phyloP scores from a whole-genome alignment of 1,140 invertebrate species.

The Drosophila truncata region DNA sequence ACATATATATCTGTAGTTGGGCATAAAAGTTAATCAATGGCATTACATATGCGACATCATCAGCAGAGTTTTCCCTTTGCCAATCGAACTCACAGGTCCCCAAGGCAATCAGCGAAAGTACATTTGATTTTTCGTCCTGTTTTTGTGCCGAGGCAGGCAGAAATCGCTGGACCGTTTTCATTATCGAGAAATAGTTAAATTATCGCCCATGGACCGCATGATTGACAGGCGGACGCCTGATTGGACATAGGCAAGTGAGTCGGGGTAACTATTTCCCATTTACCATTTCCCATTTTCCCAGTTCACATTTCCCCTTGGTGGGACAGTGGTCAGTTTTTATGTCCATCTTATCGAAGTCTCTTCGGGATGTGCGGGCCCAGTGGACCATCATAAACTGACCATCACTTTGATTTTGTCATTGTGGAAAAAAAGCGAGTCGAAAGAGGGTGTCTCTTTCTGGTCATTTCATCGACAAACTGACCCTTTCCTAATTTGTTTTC shows the following conservation, averaged over 20 bases:
- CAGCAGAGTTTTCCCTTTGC: slow-evolving; percentile 45
- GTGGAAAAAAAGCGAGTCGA: neutral
- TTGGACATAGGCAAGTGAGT: neutral
- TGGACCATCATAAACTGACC: slow-evolving; percentile 78
- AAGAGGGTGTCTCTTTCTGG: slow-evolving; percentile 17
- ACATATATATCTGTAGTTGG: slow-evolving; percentile 1
- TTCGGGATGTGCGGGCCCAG: slow-evolving; percentile 51
- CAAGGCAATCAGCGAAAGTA: slow-evolving; percentile 77
- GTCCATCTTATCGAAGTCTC: slow-evolving; percentile 47
- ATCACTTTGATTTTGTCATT: slow-evolving; percentile 74
- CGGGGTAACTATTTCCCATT: slow-evolving; percentile 42
- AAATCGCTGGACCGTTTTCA: slow-evolving; percentile 63
- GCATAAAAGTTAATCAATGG: slow-evolving; percentile 76
- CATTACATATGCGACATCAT: slow-evolving; percentile 62
- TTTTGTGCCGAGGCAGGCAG: slow-evolving; percentile 32
- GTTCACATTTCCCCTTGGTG: slow-evolving; percentile 19
- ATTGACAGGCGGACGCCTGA: slow-evolving; percentile 62
- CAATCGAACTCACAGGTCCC: slow-evolving; percentile 61
- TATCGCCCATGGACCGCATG: slow-evolving; percentile 64
- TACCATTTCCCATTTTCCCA: slow-evolving; percentile 56
- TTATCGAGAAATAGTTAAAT: slow-evolving; percentile 78
- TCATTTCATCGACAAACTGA: slow-evolving; percentile 47
- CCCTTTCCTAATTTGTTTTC: slow-evolving; percentile 83
- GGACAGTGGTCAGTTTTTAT: slow-evolving; percentile 76
- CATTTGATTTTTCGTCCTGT: slow-evolving; percentile 74